Conservation (phyloP, 2,888 invertebrate genomes). For the Brenthis ino region DNA sequence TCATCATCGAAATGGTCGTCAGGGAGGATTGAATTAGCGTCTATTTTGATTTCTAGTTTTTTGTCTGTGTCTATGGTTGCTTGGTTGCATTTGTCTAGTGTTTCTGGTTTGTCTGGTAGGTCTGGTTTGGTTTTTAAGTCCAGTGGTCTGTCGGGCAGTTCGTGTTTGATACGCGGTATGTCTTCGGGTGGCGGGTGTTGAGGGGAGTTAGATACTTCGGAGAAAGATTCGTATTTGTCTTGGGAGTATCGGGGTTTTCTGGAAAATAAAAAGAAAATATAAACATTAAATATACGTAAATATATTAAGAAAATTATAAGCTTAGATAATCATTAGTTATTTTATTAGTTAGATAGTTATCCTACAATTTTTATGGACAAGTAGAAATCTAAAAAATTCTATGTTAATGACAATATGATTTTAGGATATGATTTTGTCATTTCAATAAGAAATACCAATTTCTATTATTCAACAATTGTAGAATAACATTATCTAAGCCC, state of each 20-base stretch:
- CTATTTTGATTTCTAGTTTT: conserved; percentile 68
- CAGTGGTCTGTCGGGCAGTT: conserved; percentile 61
- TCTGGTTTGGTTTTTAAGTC: conserved; percentile 66
- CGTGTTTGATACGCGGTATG: conserved; percentile 60
- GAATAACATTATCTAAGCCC: too few relatives aligned
- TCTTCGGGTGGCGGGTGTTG: conserved; percentile 66
- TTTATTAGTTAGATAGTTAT: too few relatives aligned
- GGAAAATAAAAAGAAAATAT: conserved; percentile 37
- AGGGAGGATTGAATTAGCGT: conserved; percentile 68
- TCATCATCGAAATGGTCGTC: conserved; percentile 76
- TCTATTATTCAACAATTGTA: too few relatives aligned
- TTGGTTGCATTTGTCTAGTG: conserved; percentile 63
- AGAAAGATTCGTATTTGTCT: conserved; percentile 74
- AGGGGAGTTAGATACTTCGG: conserved; percentile 72
- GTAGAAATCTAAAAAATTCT: too few relatives aligned
- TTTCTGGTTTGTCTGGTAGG: conserved; percentile 52
- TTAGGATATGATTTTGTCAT: too few relatives aligned
- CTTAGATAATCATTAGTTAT: too few relatives aligned
- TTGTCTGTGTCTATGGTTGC: conserved; percentile 53
- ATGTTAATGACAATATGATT: too few relatives aligned
- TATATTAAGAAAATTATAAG: too few relatives aligned
- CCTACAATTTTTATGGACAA: too few relatives aligned
- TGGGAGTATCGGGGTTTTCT: conserved; percentile 73
- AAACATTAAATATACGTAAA: background rate
- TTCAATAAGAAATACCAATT: too few relatives aligned